Evolutionary conservation across 1,140 invertebrate genomes (phyloP), one percentile per base, ranked within the genome.

Genomic region (Trypoxylus dichotomus): DNA sequence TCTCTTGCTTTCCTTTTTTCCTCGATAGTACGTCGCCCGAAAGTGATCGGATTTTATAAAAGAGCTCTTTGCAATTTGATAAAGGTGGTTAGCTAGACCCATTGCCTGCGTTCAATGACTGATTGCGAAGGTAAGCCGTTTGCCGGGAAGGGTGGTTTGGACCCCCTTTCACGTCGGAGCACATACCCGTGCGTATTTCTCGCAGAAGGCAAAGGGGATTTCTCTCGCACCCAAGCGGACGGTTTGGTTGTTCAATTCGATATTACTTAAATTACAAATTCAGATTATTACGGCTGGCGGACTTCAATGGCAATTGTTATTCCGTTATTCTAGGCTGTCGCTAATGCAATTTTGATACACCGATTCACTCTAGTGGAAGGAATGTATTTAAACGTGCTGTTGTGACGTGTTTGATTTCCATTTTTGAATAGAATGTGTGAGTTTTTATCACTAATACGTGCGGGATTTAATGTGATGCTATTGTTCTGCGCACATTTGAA

Each of bases 41-140:
- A 72, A 81, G 78, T 81, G 79, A 81, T 81, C 80, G 76, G 79
- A 81, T 81, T 81, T 80, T 80, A 80, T 81, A 81, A 79, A 81
- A 81, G 79, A 77, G 43, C 76, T 78, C 79, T 80, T 80, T 80
- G 79, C 79, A 81, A 81, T 81, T 81, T 80, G 78, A 81, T 81
- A 80, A 81, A 81, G 78, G 80, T 78, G 79, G 78, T 81, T 81
- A 80, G 77, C 77, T 73, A 79, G 79, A 78, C 79, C 79, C 79
- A 81, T 81, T 81, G 80, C 80, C 74, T 68, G 71, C 77, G 72
- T 78, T 80, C 80, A 80, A 80, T 79, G 74, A 77, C 43, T 78
- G 77, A 81, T 79, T 79, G 63, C 72, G 73, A 81, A 81, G 78
- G 80, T 81, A 80, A 47, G 24, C 24, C 41, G 63, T 42, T 54